These are phyloP conservation scores for Hippocampus zosterae DNA, from an alignment of 2,113 vertebrate species.

Conservation along the genomic window DNA sequence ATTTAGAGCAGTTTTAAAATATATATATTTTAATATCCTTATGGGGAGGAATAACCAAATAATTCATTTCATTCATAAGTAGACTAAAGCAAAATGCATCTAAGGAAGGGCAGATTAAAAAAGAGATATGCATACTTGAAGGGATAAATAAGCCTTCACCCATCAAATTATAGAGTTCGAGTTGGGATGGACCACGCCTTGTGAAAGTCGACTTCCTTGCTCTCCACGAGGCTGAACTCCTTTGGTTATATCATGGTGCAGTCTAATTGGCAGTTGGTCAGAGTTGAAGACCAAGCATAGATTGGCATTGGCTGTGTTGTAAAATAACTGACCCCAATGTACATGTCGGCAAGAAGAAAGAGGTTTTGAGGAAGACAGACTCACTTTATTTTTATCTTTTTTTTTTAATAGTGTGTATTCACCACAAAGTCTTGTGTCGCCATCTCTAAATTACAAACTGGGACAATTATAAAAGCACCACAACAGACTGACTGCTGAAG, in stretches of 20 bases:
- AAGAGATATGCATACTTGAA: constrained; percentile 48
- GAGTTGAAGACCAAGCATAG: constrained; percentile 56
- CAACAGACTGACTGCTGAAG: not conserved
- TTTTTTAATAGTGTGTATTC: not conserved
- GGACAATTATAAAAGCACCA: not conserved
- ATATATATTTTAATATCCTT: constrained; percentile 11
- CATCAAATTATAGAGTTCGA: constrained; percentile 68
- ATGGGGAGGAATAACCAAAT: constrained; percentile 19
- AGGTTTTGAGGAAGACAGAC: not conserved
- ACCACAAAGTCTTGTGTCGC: not conserved
- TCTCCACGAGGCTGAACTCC: constrained; percentile 48
- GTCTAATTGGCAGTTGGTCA: constrained; percentile 73
- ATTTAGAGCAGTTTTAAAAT: constrained; percentile 15
- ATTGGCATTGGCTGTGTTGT: constrained; percentile 44
- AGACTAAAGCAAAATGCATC: constrained; percentile 21
- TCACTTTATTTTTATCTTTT: constrained; percentile 1
- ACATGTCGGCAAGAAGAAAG: constrained; percentile 8
- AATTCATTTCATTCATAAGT: constrained; percentile 23
- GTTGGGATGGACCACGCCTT: constrained; percentile 62
- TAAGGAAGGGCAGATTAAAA: constrained; percentile 21
- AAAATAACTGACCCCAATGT: constrained; percentile 24
- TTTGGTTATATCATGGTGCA: constrained; percentile 43
- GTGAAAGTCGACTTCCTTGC: constrained; percentile 55
- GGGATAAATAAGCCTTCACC: constrained; percentile 53
- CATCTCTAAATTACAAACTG: not conserved